Evolutionary conservation across 1,140 invertebrate species (phyloP).

Genomic region (Drosophila pseudoananassae): DNA sequence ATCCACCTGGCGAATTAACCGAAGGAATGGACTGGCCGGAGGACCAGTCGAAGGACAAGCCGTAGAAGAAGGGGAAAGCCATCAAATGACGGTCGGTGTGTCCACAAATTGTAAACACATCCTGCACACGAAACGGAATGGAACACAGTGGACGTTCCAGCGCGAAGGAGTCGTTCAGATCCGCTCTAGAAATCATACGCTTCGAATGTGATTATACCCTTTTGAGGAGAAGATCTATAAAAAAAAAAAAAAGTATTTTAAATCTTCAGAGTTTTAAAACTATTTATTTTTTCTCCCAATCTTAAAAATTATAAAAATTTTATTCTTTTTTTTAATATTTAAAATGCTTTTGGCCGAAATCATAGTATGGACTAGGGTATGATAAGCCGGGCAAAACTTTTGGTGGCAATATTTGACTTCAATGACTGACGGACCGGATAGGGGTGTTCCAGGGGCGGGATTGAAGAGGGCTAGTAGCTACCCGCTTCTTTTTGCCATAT

Average conservation of each 20-base stretch:
- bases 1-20: slow-evolving; percentile 57
- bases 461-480: slow-evolving; percentile 5
- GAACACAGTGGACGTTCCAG: slow-evolving; percentile 13
- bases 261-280: no score
- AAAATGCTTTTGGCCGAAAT: neutral
- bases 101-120: slow-evolving; percentile 82
- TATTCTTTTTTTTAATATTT: neutral
- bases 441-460: slow-evolving; percentile 18
- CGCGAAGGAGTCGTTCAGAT: slow-evolving; percentile 35
- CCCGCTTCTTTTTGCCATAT: slow-evolving; percentile 43
- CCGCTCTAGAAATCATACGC: slow-evolving; percentile 21
- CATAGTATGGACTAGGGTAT: slow-evolving; percentile 7
- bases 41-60: slow-evolving; percentile 46
- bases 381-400: slow-evolving; percentile 64
- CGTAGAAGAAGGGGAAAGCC: slow-evolving; percentile 28
- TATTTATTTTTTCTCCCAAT: no score
- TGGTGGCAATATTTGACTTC: slow-evolving; percentile 81
- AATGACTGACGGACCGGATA: slow-evolving; percentile 65
- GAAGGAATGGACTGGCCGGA: neutral
- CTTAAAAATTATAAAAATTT: neutral
- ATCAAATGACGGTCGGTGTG: slow-evolving; percentile 79
- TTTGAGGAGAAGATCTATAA: neutral
- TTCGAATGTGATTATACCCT: slow-evolving; percentile 1
- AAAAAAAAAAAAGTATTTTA: neutral
- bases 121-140: slow-evolving; percentile 73